These are phyloP conservation scores for Leucopternis melanops DNA, from an alignment of 2,113 vertebrate species.

Conservation along the genomic window DNA sequence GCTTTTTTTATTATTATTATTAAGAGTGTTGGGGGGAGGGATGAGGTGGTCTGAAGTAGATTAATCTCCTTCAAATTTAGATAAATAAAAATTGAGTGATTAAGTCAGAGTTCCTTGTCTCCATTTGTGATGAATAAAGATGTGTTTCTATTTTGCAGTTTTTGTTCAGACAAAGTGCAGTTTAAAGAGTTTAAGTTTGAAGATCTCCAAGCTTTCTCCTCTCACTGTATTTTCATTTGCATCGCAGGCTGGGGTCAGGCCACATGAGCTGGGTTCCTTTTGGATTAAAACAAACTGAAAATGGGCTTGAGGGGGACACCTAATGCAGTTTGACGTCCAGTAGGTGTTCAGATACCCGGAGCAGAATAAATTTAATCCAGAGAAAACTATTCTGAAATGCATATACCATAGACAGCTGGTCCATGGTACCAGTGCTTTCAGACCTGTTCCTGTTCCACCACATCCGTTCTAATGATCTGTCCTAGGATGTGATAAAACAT, in stretches of 20 bases:
- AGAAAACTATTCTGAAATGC: background rate
- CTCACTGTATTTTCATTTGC: accelerated
- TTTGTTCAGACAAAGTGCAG: background rate
- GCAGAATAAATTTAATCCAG: background rate
- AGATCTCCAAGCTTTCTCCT: background rate
- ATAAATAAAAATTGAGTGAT: background rate
- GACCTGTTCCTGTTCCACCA: background rate
- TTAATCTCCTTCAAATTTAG: background rate
- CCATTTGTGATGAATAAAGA: background rate
- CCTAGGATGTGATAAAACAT: background rate
- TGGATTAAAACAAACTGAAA: background rate
- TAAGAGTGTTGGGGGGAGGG: background rate
- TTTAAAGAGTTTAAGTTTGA: background rate
- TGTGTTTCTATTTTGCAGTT: background rate
- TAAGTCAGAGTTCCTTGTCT: background rate
- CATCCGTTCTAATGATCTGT: accelerated
- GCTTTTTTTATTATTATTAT: background rate
- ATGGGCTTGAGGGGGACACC: background rate
- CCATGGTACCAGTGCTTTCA: background rate
- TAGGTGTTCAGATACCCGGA: background rate
- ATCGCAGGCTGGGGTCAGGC: too few species aligned
- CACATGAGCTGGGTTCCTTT: background rate
- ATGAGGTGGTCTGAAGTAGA: background rate
- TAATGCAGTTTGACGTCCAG: background rate
- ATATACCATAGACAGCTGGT: too few species aligned